Conservation (phyloP, 2,888 invertebrate species). For the Euzophera pinguis region DNA sequence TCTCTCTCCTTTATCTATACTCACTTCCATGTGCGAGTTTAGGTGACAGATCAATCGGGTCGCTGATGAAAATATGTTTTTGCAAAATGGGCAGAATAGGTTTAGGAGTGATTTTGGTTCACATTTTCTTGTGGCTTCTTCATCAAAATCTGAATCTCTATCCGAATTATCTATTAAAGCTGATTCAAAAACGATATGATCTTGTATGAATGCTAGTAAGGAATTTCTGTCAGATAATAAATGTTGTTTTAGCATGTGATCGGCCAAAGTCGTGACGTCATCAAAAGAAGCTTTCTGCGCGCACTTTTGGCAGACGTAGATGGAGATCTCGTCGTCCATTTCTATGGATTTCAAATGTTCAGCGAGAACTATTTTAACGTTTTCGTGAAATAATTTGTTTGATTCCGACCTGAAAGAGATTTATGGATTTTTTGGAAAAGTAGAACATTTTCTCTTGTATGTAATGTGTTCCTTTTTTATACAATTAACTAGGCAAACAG, state of each 20-base stretch:
- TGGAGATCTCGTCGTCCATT: slow-evolving; percentile 13
- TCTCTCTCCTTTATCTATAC: slow-evolving; percentile 30
- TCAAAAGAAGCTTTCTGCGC: slow-evolving; percentile 10
- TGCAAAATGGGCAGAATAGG: slow-evolving; percentile 50
- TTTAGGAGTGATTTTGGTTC: slow-evolving; percentile 21
- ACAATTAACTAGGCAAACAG: no score
- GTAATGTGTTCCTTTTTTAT: neutral
- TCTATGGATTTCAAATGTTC: slow-evolving; percentile 30
- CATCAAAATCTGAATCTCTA: slow-evolving; percentile 23
- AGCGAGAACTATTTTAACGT: slow-evolving; percentile 36
- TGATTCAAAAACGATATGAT: slow-evolving; percentile 54
- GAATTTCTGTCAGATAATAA: slow-evolving; percentile 17
- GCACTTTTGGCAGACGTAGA: slow-evolving; percentile 30
- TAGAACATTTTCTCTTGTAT: neutral
- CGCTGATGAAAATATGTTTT: slow-evolving; percentile 46
- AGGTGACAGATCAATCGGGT: slow-evolving; percentile 51
- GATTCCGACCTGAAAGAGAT: slow-evolving; percentile 47
- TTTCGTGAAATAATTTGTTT: slow-evolving; percentile 21
- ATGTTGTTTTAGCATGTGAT: slow-evolving; percentile 43
- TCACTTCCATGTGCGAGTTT: slow-evolving; percentile 44
- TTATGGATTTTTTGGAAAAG: slow-evolving; percentile 1
- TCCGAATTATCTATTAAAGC: slow-evolving; percentile 37
- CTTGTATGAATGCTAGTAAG: slow-evolving; percentile 42
- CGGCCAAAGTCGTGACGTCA: slow-evolving; percentile 30
- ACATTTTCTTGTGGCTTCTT: slow-evolving; percentile 1